Evolutionary conservation across 2,797 vertebrate genomes (phyloP), one percentile per base, ranked within the genome.

Genomic region (Rhabdomys pumilio): DNA sequence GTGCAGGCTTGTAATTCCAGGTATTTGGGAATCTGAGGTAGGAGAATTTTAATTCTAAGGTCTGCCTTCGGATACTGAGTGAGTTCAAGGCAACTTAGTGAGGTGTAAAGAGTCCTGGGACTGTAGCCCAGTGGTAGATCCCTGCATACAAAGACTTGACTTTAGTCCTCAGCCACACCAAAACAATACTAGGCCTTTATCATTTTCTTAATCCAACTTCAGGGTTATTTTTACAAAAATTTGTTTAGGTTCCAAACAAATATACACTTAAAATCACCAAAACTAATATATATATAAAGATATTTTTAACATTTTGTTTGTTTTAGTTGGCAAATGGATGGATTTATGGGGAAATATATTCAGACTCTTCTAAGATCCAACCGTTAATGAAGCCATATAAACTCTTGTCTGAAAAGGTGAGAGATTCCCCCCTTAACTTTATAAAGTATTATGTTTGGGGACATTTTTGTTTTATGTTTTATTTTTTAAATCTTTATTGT

Each of bases 321-420:
- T 93, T 94, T 94, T 97, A 99, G 99, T 99, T 99, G 98, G 99
- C 99, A 38, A 99, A 97, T 89, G 99, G 99, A 92, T 99, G 99
- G 99, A 99, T 99, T 4, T 99, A 99, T 80, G 99, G 99, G 87
- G 99, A 99, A 92, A 99, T 98, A 15, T 98, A 99, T 79, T 99
- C 99, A 98, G 99, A 99, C 73, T 98, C 99, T 72, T 98, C 99
- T 94, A 99, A 99, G 98, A 98, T 98, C 93, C 99, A 99, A 65
- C 99, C 99, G 26, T 98, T 99, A 96, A 99, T 99, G 98, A 99
- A 99, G 95, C 99, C 99, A 53, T 99, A 99, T 98, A 99, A 99
- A 97, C 97, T 99, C 50, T 98, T 99, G 12, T 98, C 99, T 96
- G 99, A 99, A 98, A 99, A 99, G 99, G 99, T 99, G 98, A 98